phyloP scores from a whole-genome alignment of 2,113 vertebrate genomes.

The Scalopus aquaticus region DNA sequence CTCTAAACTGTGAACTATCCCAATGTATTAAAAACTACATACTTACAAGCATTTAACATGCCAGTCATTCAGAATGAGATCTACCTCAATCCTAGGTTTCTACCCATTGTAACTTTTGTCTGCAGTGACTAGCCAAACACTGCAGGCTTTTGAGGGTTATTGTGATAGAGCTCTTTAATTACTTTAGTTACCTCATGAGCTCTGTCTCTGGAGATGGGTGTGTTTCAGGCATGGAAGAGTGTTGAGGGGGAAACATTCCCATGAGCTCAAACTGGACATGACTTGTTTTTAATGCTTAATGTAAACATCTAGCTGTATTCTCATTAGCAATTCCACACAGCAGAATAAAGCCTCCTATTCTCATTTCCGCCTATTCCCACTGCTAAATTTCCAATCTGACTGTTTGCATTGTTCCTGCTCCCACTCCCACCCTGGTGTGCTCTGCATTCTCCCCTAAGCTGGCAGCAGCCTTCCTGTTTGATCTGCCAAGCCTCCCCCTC shows the following conservation, averaged over 20 bases:
- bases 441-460: not conserved
- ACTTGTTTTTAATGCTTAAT: conserved; percentile 66
- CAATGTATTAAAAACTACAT: not conserved
- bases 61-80: not conserved
- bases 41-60: not conserved
- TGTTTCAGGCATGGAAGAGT: not conserved
- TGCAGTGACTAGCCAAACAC: not conserved
- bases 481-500: conserved; percentile 4
- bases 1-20: not conserved
- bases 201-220: conserved; percentile 39
- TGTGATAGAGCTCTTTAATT: conserved; percentile 31
- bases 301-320: conserved; percentile 67
- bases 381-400: conserved; percentile 53
- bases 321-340: conserved; percentile 66
- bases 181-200: conserved; percentile 37
- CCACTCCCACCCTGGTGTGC: not conserved
- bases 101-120: not conserved
- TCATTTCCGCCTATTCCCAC: conserved; percentile 36
- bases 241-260: conserved; percentile 49
- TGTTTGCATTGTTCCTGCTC: conserved; percentile 53
- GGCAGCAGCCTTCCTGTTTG: not conserved
- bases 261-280: conserved; percentile 60
- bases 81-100: not conserved
- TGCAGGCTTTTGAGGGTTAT: conserved; percentile 18
- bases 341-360: conserved; percentile 60